Percentiles rank a stretch among this genome's conserved stretches.
Evolutionary conservation across 2,888 invertebrate species (phyloP).

Genomic region (Trimorus sp.): DNA sequence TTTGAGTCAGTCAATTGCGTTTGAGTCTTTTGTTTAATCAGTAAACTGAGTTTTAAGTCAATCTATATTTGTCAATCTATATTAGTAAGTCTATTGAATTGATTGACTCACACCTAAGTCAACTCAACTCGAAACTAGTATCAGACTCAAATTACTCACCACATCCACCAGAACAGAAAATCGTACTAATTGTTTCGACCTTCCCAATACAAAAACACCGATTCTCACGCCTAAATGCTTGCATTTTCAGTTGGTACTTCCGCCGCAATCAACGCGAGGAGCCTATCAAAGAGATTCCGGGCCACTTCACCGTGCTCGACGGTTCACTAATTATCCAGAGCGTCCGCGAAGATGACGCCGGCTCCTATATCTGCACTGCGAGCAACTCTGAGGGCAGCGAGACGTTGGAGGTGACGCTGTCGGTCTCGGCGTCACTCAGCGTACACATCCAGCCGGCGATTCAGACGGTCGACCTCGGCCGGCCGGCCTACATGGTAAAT

Average conservation of each 20-base stretch:
- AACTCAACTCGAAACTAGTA: too few species aligned
- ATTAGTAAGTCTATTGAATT: too few species aligned
- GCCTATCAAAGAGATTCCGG: slow-evolving; percentile 82
- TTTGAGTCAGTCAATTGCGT: too few species aligned
- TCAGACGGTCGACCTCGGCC: slow-evolving; percentile 82
- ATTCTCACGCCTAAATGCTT: too few species aligned
- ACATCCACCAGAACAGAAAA: too few species aligned
- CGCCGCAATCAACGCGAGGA: slow-evolving; percentile 82
- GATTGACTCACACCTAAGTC: too few species aligned
- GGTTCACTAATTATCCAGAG: slow-evolving; percentile 83
- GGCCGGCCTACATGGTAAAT: slow-evolving; percentile 82
- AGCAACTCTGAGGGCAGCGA: slow-evolving; percentile 84
- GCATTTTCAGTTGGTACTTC: slow-evolving; percentile 82
- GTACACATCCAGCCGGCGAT: slow-evolving; percentile 81
- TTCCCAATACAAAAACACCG: too few species aligned
- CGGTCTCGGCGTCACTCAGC: slow-evolving; percentile 80
- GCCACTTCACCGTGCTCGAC: slow-evolving; percentile 82
- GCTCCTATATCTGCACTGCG: slow-evolving; percentile 83
- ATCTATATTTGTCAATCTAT: too few species aligned
- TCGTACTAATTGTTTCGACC: too few species aligned
- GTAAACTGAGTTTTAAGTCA: too few species aligned
- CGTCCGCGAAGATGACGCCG: slow-evolving; percentile 82
- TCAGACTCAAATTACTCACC: too few species aligned
- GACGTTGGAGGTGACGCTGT: slow-evolving; percentile 83
- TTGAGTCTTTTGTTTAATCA: too few species aligned